phyloP scores from a whole-genome alignment of 1,140 invertebrate genomes.

The Procambarus clarkii region DNA sequence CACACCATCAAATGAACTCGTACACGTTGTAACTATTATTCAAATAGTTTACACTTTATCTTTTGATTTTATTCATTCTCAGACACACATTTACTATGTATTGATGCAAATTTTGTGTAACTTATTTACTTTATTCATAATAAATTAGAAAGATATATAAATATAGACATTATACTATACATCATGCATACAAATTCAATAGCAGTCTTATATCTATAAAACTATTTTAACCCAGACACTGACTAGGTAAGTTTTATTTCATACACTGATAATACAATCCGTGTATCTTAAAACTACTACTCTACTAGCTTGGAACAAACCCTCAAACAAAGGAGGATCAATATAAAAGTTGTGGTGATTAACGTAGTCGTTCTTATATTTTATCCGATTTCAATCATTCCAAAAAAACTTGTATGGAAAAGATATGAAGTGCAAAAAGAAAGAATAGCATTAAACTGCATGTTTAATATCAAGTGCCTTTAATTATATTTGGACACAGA shows the following conservation, averaged over 20 bases:
- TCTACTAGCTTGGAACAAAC: neutral
- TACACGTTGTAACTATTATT: too few relatives aligned
- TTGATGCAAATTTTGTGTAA: neutral
- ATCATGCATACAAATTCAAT: neutral
- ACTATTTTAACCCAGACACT: slow-evolving; percentile 5
- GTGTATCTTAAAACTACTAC: neutral
- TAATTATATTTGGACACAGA: neutral
- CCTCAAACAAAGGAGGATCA: neutral
- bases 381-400: too few relatives aligned
- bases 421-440: too few relatives aligned
- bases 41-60: too few relatives aligned
- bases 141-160: neutral
- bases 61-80: neutral
- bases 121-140: neutral
- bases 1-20: too few relatives aligned
- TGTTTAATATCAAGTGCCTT: neutral
- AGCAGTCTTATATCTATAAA: neutral
- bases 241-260: neutral
- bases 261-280: neutral
- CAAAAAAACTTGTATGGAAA: too few relatives aligned
- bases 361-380: neutral
- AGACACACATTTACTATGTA: neutral
- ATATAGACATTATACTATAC: neutral
- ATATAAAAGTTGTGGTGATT: neutral
- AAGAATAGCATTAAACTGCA: too few relatives aligned